phyloP scores from a whole-genome alignment of 2,113 vertebrate species.

The Grus americana region DNA sequence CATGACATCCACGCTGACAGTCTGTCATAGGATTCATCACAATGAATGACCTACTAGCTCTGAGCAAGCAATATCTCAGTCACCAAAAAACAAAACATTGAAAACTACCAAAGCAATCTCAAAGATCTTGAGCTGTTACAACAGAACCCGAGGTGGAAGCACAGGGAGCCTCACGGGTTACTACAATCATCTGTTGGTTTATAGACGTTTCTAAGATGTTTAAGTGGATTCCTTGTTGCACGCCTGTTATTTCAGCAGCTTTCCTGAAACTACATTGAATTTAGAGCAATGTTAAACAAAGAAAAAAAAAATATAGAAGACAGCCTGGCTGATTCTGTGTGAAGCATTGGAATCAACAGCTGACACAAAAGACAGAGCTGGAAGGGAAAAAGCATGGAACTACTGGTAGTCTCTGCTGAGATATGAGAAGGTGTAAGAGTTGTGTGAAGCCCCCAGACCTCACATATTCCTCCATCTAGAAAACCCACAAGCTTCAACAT shows the following conservation, averaged over 20 bases:
- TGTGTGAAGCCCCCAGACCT: background rate
- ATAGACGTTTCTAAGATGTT: background rate
- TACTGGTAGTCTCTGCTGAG: background rate
- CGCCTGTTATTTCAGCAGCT: background rate
- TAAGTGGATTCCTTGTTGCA: background rate
- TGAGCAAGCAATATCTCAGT: background rate
- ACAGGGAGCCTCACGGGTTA: background rate
- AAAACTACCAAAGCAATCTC: background rate
- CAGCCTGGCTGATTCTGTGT: background rate
- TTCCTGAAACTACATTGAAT: background rate
- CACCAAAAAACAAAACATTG: background rate
- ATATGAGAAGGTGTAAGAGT: background rate
- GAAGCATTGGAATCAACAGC: background rate
- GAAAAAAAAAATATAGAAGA: rapidly evolving
- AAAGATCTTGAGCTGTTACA: background rate
- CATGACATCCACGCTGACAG: background rate
- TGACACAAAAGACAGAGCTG: background rate
- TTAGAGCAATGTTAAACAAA: background rate
- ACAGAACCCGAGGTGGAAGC: background rate
- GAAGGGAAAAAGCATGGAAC: background rate
- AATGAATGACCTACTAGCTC: background rate
- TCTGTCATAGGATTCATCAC: background rate
- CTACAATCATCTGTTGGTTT: background rate
- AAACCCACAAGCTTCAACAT: background rate
- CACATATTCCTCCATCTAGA: background rate